These are phyloP conservation scores for Cecropterus lyciades DNA, from an alignment of 1,140 invertebrate genomes.

Conservation along the genomic window DNA sequence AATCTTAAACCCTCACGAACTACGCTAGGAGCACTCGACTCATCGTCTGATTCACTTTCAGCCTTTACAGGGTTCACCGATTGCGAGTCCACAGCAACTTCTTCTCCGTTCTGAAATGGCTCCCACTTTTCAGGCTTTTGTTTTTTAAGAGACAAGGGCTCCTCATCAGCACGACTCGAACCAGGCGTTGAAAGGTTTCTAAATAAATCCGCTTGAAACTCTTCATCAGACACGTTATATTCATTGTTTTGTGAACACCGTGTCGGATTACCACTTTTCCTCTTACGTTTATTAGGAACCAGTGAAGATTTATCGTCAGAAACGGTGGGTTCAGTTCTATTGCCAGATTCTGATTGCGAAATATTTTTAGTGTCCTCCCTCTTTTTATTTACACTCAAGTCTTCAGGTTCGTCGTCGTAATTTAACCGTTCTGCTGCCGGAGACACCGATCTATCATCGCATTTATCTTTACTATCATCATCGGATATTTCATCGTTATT, in stretches of 20 bases:
- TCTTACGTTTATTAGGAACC: slow-evolving; percentile 88
- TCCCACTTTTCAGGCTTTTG: slow-evolving; percentile 77
- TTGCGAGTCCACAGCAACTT: slow-evolving; percentile 69
- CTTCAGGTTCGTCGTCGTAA: slow-evolving; percentile 86
- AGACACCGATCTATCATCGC: slow-evolving; percentile 46
- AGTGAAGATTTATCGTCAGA: slow-evolving; percentile 73
- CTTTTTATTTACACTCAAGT: slow-evolving; percentile 88
- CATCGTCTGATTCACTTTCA: slow-evolving; percentile 78
- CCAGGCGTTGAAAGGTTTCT: slow-evolving; percentile 72
- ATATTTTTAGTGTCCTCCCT: slow-evolving; percentile 82
- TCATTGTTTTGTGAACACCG: slow-evolving; percentile 90
- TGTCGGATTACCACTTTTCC: slow-evolving; percentile 95
- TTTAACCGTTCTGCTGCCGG: slow-evolving; percentile 59
- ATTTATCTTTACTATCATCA: slow-evolving; percentile 70
- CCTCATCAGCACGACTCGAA: slow-evolving; percentile 70
- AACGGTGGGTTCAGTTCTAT: slow-evolving; percentile 74
- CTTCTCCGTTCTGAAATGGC: slow-evolving; percentile 76
- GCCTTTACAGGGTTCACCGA: slow-evolving; percentile 68
- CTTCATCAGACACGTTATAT: slow-evolving; percentile 86
- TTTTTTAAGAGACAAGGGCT: slow-evolving; percentile 86
- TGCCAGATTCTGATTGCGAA: slow-evolving; percentile 62
- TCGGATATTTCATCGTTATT: slow-evolving; percentile 74
- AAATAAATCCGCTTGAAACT: slow-evolving; percentile 82
- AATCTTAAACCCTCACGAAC: slow-evolving; percentile 77
- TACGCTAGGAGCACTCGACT: slow-evolving; percentile 74